These are phyloP conservation scores for Synanthedon formicaeformis DNA, from an alignment of 2,888 invertebrate genomes.

Conservation along the genomic window DNA sequence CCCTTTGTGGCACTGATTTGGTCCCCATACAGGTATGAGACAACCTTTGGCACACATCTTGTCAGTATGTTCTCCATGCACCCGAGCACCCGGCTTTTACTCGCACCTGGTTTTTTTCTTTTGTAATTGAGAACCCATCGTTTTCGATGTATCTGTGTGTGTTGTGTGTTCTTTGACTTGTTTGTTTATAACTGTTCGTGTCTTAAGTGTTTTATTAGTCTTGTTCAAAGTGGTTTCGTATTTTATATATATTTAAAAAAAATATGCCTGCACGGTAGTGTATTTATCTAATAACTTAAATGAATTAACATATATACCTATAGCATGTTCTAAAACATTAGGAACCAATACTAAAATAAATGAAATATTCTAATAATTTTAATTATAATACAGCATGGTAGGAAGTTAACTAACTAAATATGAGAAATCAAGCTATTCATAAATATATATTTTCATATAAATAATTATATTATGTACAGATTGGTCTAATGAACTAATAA, in stretches of 20 bases:
- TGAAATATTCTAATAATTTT: constrained; percentile 9
- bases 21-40: constrained; percentile 68
- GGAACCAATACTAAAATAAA: constrained; percentile 7
- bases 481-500: not conserved
- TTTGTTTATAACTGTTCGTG: constrained; percentile 1
- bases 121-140: constrained; percentile 31
- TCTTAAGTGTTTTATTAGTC: not conserved
- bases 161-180: constrained; percentile 9
- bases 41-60: constrained; percentile 46
- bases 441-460: too few relatives aligned
- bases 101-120: constrained; percentile 44
- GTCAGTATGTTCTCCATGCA: constrained; percentile 48
- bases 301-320: too few relatives aligned
- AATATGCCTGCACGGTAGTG: constrained; percentile 6
- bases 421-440: too few relatives aligned
- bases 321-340: too few relatives aligned
- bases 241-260: not conserved
- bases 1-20: constrained; percentile 64
- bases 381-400: too few relatives aligned
- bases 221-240: not conserved
- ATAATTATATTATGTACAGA: too few relatives aligned
- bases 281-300: constrained; percentile 9
- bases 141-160: constrained; percentile 30
- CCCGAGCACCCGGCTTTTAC: constrained; percentile 55
- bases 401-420: too few relatives aligned